Conservation (phyloP, 30 jellyfish, hydroid and myxozoan species). For the Turritopsis dohrnii region DNA sequence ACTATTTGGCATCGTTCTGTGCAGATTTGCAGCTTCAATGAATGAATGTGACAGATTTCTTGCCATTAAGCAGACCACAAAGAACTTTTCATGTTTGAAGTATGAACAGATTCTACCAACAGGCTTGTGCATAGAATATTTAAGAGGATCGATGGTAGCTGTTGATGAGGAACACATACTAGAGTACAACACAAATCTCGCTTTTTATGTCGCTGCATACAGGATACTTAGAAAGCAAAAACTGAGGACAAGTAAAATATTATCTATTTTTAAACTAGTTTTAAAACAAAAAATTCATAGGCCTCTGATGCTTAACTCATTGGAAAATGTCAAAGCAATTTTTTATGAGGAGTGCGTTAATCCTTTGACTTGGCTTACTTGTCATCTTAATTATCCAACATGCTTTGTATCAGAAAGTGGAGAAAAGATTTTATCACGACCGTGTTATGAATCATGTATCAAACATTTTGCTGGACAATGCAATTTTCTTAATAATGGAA, state of each 20-base stretch:
- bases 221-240: no score
- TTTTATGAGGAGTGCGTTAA: neutral
- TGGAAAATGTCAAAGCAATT: no score
- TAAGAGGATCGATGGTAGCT: neutral
- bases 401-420: neutral
- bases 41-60: neutral
- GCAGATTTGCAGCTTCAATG: neutral
- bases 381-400: neutral
- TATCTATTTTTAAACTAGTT: no score
- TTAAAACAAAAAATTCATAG: no score
- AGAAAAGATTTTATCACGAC: neutral
- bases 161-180: neutral
- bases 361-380: neutral
- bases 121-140: neutral
- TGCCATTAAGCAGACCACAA: neutral
- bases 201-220: no score
- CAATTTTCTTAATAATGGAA: neutral
- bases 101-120: neutral
- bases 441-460: neutral
- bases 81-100: neutral
- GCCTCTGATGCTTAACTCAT: no score
- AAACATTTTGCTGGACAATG: neutral
- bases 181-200: neutral
- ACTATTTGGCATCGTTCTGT: neutral
- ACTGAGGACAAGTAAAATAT: no score